phyloP scores from a whole-genome alignment of 2,888 invertebrate species.

The Papilio elwesi region DNA sequence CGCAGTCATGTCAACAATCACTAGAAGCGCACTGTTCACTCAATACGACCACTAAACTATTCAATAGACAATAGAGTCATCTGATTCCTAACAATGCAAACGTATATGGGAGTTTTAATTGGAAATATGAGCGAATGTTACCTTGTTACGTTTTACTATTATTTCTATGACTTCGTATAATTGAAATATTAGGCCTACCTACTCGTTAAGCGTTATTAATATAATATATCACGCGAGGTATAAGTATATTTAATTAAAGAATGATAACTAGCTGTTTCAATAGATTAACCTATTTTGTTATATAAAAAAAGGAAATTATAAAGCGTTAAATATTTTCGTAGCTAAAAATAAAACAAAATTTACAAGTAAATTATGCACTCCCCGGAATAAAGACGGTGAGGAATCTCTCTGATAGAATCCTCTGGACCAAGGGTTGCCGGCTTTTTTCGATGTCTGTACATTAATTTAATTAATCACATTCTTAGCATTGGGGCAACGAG shows the following conservation, averaged over 20 bases:
- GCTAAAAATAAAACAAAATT: conserved; percentile 69
- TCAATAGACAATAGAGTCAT: conserved; percentile 78
- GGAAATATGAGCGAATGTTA: conserved; percentile 74
- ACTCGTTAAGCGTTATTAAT: neutral
- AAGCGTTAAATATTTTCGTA: conserved; percentile 47
- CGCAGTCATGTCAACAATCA: conserved; percentile 59
- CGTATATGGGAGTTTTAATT: conserved; percentile 79
- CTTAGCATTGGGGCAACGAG: conserved; percentile 73
- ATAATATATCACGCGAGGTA: no score
- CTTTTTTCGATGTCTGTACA: conserved; percentile 76
- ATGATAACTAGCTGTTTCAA: no score
- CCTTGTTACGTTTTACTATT: conserved; percentile 64
- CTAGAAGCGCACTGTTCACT: conserved; percentile 69
- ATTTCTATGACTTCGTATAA: conserved; percentile 54
- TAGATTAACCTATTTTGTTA: no score
- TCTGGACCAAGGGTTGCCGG: conserved; percentile 73
- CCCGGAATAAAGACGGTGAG: conserved; percentile 71
- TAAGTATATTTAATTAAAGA: no score
- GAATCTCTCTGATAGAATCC: conserved; percentile 76
- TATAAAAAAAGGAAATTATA: neutral
- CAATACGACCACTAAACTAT: conserved; percentile 64
- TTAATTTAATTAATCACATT: conserved; percentile 84
- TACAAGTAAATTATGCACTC: conserved; percentile 76
- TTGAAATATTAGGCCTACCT: neutral
- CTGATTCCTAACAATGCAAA: conserved; percentile 75